Base-by-base conservation (phyloP, 2,113 vertebrate genomes). In the Zeus faber region DNA sequence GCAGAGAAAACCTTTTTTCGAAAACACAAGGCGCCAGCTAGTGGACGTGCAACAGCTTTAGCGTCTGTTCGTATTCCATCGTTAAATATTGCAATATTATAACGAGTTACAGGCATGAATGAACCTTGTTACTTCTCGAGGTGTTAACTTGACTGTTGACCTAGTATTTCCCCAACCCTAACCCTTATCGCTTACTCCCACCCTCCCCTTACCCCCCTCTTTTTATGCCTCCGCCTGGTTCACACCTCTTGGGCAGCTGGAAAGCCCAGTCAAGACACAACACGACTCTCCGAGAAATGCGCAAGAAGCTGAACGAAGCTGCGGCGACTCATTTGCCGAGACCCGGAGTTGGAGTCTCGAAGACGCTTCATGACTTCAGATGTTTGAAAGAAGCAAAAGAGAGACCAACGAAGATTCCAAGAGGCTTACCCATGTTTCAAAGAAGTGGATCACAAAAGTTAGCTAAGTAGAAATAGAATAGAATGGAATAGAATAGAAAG, bases 381-480 rank as follows among this genome's bases (percentile, higher is more conserved):
- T 49, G 24, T 18, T 20, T 16, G 55, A 13, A 68, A 63, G 45
- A 65, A 73, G 47, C 54, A 62, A 50, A n/a, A n/a, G 59, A 73
- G 35, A 54, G 40, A 24, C 54, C 49, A 3, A 41, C 13, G 16
- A 55, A 59, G 7, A 26, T 64, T 10, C 37, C 55, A 8, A 18
- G 54, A n/a, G n/a, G 58, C 45, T 8, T 72, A 66, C 37, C 43
- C 26, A 1, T 71, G 56, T 9, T 66, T 66, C 40, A 57, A 31
- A 52, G 56, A 66, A 41, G 8, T 44, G 17, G 47, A 49, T 23
- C 33, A 54, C 20, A 27, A 47, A 47, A 47, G 45, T 14, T 25
- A n/a, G 10, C 5, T n/a, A n/a, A n/a, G n/a, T n/a, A n/a, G n/a
- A n/a, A n/a, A n/a, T n/a, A n/a, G n/a, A n/a, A n/a, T n/a, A n/a